A percentile compares a stretch with the other conserved stretches of the same genome.
These are phyloP conservation scores for Sebastiscus albofasciatus DNA, from an alignment of 2,797 vertebrate genomes.

Conservation along the genomic window DNA sequence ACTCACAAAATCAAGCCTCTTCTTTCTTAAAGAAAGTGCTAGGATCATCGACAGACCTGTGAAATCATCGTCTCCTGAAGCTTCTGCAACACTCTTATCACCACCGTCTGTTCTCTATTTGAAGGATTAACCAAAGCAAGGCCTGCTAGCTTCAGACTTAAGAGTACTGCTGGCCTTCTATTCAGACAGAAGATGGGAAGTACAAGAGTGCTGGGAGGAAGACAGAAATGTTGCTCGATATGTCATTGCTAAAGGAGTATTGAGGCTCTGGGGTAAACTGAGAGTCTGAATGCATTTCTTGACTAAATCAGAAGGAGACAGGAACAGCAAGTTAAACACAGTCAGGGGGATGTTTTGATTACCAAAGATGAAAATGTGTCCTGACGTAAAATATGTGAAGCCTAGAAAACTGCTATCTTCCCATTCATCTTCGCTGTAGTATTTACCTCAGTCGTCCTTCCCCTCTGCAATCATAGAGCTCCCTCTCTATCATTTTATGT, in stretches of 20 bases:
- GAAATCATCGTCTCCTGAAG: slow-evolving; percentile 13
- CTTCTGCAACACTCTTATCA: slow-evolving; percentile 16
- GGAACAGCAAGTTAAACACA: slow-evolving; percentile 20
- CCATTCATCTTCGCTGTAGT: slow-evolving; percentile 21
- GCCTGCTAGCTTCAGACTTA: neutral
- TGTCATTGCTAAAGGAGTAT: slow-evolving; percentile 9
- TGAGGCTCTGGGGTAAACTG: slow-evolving; percentile 10
- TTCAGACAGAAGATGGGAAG: neutral
- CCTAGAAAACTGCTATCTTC: slow-evolving; percentile 14
- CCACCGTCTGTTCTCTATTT: slow-evolving; percentile 17
- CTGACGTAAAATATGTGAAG: slow-evolving; percentile 6
- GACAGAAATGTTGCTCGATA: slow-evolving; percentile 6
- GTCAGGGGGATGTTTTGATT: slow-evolving; percentile 29
- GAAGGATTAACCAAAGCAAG: slow-evolving; percentile 20
- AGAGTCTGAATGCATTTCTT: slow-evolving; percentile 14
- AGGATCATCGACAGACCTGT: neutral
- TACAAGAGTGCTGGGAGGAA: neutral
- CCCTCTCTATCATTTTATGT: slow-evolving; percentile 16
- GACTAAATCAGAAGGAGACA: slow-evolving; percentile 14
- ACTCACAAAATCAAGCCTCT: neutral
- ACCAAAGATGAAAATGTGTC: slow-evolving; percentile 33
- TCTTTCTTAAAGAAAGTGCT: neutral
- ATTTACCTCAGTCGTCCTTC: slow-evolving; percentile 22
- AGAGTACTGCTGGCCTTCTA: neutral
- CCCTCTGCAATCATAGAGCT: slow-evolving; percentile 6